Evolutionary conservation across 1,140 invertebrate genomes (phyloP).

Genomic region (Antheraea mylitta): DNA sequence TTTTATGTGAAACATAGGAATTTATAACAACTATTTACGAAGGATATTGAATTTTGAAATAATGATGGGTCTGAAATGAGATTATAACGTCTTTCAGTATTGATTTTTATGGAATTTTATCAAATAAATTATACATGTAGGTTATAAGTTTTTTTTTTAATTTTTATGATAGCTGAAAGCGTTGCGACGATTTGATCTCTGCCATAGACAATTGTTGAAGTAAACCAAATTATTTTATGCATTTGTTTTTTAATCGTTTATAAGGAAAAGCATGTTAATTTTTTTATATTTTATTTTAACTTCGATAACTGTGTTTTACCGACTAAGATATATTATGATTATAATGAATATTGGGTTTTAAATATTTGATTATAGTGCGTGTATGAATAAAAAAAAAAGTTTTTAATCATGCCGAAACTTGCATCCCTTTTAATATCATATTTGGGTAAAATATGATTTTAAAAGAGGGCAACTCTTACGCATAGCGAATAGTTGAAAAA

Average conservation of each 20-base stretch:
- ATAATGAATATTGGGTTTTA: constrained; percentile 45
- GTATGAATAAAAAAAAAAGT: constrained; percentile 20
- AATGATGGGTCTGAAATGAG: constrained; percentile 14
- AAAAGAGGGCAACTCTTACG: constrained; percentile 31
- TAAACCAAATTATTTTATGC: constrained; percentile 52
- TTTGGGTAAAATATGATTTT: constrained; percentile 64
- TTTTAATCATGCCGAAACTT: constrained; percentile 17
- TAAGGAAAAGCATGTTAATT: constrained; percentile 68
- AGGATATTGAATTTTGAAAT: neutral
- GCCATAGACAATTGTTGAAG: constrained; percentile 69
- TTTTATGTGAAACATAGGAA: neutral
- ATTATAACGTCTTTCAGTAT: constrained; percentile 13
- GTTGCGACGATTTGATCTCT: constrained; percentile 63
- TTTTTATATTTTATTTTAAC: constrained; percentile 53
- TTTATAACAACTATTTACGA: neutral
- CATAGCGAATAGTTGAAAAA: constrained; percentile 18
- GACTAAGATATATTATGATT: constrained; percentile 28
- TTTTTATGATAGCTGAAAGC: constrained; percentile 67
- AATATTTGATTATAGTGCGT: constrained; percentile 56
- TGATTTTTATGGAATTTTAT: constrained; percentile 26
- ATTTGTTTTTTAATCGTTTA: constrained; percentile 33
- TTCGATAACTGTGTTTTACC: constrained; percentile 15
- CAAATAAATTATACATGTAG: constrained; percentile 8
- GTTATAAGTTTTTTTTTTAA: constrained; percentile 25
- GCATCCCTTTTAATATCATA: constrained; percentile 61